A percentile compares a stretch with the other conserved stretches of the same genome.
These are phyloP conservation scores for Ptychodera flava DNA, from an alignment of 35 echinoderm and acorn worm species.

Conservation along the genomic window DNA sequence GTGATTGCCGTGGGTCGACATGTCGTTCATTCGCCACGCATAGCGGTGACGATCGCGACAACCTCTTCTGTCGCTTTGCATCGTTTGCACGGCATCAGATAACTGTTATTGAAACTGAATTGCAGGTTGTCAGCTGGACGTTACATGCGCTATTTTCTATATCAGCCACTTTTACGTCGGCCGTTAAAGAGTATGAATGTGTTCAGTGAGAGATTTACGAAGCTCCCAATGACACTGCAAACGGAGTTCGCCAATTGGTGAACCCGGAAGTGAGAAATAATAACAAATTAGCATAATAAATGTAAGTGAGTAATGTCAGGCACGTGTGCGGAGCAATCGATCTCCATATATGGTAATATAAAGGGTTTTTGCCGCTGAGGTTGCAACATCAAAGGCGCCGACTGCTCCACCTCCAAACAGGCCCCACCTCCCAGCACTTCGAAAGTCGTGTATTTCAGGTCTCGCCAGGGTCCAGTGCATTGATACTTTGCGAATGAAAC, in stretches of 20 bases:
- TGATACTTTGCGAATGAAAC: background rate
- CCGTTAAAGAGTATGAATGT: background rate
- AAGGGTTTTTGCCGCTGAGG: background rate
- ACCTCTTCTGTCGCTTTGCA: background rate
- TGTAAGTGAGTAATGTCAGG: background rate
- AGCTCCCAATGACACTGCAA: background rate
- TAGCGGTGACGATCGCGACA: background rate
- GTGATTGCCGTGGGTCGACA: background rate
- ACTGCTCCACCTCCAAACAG: background rate
- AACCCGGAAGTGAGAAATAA: background rate
- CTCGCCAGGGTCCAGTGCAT: background rate
- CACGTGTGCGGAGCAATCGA: background rate
- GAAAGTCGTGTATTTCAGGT: background rate
- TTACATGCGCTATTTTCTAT: background rate
- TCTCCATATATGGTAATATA: background rate
- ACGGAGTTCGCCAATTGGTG: background rate
- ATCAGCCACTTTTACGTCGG: background rate
- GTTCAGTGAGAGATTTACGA: background rate
- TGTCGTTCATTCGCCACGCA: background rate
- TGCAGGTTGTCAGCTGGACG: background rate
- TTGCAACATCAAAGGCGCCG: background rate
- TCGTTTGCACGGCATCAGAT: background rate
- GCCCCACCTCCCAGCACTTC: background rate
- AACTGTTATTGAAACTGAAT: background rate
- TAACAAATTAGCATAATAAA: background rate